phyloP scores from a whole-genome alignment of 2,797 vertebrate genomes.

The Artibeus lituratus region DNA sequence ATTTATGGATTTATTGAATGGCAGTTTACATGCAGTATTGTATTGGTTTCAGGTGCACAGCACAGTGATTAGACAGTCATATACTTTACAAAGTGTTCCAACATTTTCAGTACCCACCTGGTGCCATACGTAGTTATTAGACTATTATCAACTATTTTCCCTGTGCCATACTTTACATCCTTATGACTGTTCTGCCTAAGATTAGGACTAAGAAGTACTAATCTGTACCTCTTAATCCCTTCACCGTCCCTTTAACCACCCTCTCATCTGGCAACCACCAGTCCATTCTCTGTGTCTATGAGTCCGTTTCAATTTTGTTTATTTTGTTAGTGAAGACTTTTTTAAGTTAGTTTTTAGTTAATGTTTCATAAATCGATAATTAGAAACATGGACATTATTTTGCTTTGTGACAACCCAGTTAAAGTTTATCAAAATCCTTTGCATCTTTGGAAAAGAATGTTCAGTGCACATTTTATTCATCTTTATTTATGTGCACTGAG shows the following conservation, averaged over 20 bases:
- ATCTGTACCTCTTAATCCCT: not conserved
- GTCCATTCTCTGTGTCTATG: not conserved
- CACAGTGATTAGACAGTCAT: not conserved
- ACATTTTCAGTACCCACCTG: not conserved
- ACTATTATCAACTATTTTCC: not conserved
- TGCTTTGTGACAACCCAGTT: not conserved
- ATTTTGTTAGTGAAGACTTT: not conserved
- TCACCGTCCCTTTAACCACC: not conserved
- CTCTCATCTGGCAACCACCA: not conserved
- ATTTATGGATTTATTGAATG: not conserved
- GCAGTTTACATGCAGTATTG: not conserved
- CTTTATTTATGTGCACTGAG: not conserved
- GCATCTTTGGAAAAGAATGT: not conserved
- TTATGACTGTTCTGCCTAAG: not conserved
- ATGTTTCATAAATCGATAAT: not conserved
- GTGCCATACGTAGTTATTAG: not conserved
- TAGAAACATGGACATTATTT: constrained; percentile 1
- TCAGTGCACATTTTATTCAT: not conserved
- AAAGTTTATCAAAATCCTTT: constrained; percentile 26
- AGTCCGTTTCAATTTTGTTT: not conserved
- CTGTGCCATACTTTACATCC: not conserved
- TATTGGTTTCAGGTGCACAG: not conserved
- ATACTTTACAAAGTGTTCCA: not conserved
- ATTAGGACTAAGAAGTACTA: not conserved
- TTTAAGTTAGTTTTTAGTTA: not conserved